Conservation (phyloP, 2,888 invertebrate genomes). For the Phyllotreta cruciferae region DNA sequence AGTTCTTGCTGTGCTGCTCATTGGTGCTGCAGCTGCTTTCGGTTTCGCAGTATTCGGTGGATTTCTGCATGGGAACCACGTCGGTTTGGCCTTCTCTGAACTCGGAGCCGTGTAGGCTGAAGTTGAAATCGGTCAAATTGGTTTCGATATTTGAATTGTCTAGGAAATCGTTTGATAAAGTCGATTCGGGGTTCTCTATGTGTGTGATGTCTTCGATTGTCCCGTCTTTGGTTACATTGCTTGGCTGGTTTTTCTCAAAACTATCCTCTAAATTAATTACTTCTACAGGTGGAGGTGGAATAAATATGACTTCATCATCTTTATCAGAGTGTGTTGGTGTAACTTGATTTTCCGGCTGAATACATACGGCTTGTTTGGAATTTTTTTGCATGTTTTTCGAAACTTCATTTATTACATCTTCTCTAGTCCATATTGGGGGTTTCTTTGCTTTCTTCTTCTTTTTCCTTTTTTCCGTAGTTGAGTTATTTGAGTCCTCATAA, state of each 20-base stretch:
- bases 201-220: background rate
- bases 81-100: slow-evolving; percentile 44
- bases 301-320: slow-evolving; percentile 49
- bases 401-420: no score
- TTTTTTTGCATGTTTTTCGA: slow-evolving; percentile 23
- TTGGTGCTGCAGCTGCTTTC: slow-evolving; percentile 53
- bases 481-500: slow-evolving; percentile 37
- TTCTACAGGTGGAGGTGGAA: slow-evolving; percentile 50
- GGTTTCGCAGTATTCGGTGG: slow-evolving; percentile 51
- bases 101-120: slow-evolving; percentile 52
- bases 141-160: slow-evolving; percentile 41
- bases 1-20: slow-evolving; percentile 36
- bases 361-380: slow-evolving; percentile 32
- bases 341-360: slow-evolving; percentile 29
- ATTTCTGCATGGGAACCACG: slow-evolving; percentile 44
- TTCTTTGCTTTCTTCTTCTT: slow-evolving; percentile 15
- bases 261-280: slow-evolving; percentile 49
- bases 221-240: background rate
- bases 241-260: slow-evolving; percentile 24
- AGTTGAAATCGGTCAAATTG: slow-evolving; percentile 48
- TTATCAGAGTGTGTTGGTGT: slow-evolving; percentile 26
- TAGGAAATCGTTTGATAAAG: slow-evolving; percentile 51
- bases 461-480: slow-evolving; percentile 13
- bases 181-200: slow-evolving; percentile 43
- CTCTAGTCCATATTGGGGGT: background rate